Base-by-base conservation (phyloP, 2,113 vertebrate species). In the Halichoerus grypus region DNA sequence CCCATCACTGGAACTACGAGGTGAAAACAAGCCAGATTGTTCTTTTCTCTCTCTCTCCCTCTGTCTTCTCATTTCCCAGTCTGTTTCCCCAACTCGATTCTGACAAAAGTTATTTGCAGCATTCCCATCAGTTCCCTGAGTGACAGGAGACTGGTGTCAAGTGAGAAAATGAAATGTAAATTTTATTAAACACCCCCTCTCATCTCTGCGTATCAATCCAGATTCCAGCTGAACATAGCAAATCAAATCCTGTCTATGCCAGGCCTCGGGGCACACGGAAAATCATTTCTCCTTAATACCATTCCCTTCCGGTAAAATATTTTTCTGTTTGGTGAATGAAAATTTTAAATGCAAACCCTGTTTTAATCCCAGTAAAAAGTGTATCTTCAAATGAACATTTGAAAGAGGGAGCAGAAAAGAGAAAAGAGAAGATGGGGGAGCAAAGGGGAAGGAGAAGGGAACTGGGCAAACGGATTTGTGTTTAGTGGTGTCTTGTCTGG, bases 151-250 rank as follows among this genome's bases (percentile, higher is more conserved):
- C 99, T 98, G 98, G 98, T 99, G 99, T 99, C 99, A 99, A 99
- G 98, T 99, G 99, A 99, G 98, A 99, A 99, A 99, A 99, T 99
- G 98, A 99, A 99, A 99, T 99, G 99, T 99, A 99, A 99, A 99
- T 99, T 99, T 99, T 99, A 99, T 99, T 99, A 99, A 99, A 99
- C 98, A 99, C 98, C 98, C 97, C 98, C 98, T 98, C 98, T 99
- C 99, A 99, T 99, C 99, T 98, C 98, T 98, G 98, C 95, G 98
- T 99, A 99, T 99, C 99, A 99, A 99, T 99, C 99, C 99, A 99
- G 99, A 99, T 99, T 99, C 99, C 98, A 99, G 99, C 98, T 96
- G 98, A 99, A 99, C 99, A 99, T 95, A 99, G 99, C 99, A 99
- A 99, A 99, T 99, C 99, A 99, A 99, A 99, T 99, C 98, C 99